A percentile compares a stretch with the other conserved stretches of the same genome.
These are phyloP conservation scores for Petrocephalus microphthalmus DNA, from an alignment of 2,113 vertebrate species.

Conservation along the genomic window DNA sequence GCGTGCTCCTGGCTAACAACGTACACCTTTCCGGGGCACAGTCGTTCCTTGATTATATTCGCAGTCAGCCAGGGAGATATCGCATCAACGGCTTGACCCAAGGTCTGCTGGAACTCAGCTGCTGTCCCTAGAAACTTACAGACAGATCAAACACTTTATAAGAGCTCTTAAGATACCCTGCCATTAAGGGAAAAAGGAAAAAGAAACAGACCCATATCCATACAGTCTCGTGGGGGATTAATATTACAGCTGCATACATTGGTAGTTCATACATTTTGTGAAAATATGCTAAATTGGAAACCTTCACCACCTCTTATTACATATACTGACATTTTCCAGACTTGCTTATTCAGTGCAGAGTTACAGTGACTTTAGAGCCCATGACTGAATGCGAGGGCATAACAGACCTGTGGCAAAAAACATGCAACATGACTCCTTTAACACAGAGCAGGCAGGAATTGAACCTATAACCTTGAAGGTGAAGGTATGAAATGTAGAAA, in stretches of 20 bases:
- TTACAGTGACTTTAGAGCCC: background rate
- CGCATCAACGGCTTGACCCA: conserved; percentile 22
- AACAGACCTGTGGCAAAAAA: background rate
- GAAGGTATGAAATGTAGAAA: background rate
- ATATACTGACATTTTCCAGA: background rate
- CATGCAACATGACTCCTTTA: background rate
- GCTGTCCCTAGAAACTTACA: background rate
- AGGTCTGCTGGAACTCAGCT: conserved; percentile 36
- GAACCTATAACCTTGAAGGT: background rate
- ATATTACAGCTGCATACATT: background rate
- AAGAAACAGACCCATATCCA: background rate
- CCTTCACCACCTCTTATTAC: background rate
- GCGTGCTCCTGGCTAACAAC: conserved; percentile 47
- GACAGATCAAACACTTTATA: background rate
- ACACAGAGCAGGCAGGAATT: background rate
- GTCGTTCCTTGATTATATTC: conserved; percentile 37
- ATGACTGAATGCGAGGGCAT: background rate
- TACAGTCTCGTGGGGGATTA: background rate
- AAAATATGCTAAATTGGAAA: background rate
- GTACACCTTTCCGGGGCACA: conserved; percentile 8
- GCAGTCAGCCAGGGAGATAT: conserved; percentile 29
- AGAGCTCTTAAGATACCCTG: background rate
- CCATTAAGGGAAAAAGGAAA: background rate
- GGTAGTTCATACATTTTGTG: background rate
- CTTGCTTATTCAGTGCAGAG: background rate